phyloP scores from a whole-genome alignment of 2,797 vertebrate genomes.

The Trematomus bernacchii region DNA sequence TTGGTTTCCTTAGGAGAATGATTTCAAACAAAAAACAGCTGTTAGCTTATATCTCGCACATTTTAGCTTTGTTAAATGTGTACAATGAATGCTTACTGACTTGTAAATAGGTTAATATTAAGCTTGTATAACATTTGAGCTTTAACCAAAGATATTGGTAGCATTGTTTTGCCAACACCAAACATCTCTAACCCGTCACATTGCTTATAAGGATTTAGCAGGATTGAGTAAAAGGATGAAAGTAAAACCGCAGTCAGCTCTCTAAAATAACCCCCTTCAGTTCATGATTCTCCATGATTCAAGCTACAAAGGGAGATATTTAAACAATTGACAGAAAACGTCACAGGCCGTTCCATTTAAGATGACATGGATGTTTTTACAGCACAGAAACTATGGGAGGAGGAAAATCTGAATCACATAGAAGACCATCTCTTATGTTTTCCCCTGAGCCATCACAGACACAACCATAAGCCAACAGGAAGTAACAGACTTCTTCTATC shows the following conservation, averaged over 20 bases:
- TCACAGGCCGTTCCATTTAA: slow-evolving; percentile 8
- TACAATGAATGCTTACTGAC: neutral
- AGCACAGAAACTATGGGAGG: slow-evolving; percentile 24
- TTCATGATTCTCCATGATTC: slow-evolving; percentile 10
- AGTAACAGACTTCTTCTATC: slow-evolving; percentile 77
- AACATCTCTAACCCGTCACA: neutral
- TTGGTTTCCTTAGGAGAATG: neutral
- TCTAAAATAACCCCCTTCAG: neutral
- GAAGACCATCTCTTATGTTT: slow-evolving; percentile 30
- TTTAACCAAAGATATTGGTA: neutral
- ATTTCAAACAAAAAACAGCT: slow-evolving; percentile 6
- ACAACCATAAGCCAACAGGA: slow-evolving; percentile 71
- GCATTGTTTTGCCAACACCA: neutral
- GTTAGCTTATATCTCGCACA: slow-evolving; percentile 2
- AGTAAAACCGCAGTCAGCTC: slow-evolving; percentile 1
- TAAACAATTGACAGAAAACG: slow-evolving; percentile 11
- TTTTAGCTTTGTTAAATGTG: slow-evolving; percentile 19
- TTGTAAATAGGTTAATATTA: neutral
- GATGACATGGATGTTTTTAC: slow-evolving; percentile 15
- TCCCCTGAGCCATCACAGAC: slow-evolving; percentile 62
- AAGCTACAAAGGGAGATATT: slow-evolving; percentile 6
- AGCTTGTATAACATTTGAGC: neutral
- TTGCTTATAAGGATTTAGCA: neutral
- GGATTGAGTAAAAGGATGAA: slow-evolving; percentile 19
- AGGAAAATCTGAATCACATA: slow-evolving; percentile 46